Base-by-base conservation (phyloP, 2,888 invertebrate species). In the Agriopis leucophaearia region DNA sequence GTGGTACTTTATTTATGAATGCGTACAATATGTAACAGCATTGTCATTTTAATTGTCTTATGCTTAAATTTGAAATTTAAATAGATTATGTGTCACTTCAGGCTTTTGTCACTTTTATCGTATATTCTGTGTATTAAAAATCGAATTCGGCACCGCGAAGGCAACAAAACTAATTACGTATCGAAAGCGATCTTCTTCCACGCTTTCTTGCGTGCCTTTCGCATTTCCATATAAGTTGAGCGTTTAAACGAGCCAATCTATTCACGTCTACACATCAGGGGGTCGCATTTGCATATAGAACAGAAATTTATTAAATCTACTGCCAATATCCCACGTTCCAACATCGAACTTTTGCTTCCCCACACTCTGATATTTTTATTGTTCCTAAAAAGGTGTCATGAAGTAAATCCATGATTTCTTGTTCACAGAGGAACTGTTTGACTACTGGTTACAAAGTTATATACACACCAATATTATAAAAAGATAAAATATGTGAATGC, bases 261-360 rank as follows among this genome's bases (percentile, higher is more conserved):
- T 94, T 94, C 93, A 92, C 92, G 94, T 93, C 94, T 94, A 93
- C 93, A 94, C 93, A 94, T 94, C 93, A 93, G 92, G 92, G 92
- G 91, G 91, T 88, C 92, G 87, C 90, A 94, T 94, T 94, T 94
- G 93, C 94, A 93, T 94, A 93, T 94, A 93, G 92, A 94, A 92
- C 91, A 92, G 92, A 92, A 93, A 94, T 94, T 94, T 94, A 94
- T 94, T 94, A 94, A 94, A 94, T 94, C 94, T 93, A 93, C 92
- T 90, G 92, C 91, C 93, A 93, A 94, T 94, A 94, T 92, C 88
- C 89, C 83, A 87, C 91, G 92, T 89, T 88, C 87, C 89, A 85
- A 91, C 91, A 92, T 90, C 88, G 88, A 91, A 91, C 89, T 91
- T 89, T 92, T 88, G 88, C 90, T 89, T 89, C 88, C 88, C 86